Percentiles rank a stretch among this genome's conserved stretches.
phyloP scores from a whole-genome alignment of 2,797 vertebrate genomes.

The Phataginus tetradactyla region DNA sequence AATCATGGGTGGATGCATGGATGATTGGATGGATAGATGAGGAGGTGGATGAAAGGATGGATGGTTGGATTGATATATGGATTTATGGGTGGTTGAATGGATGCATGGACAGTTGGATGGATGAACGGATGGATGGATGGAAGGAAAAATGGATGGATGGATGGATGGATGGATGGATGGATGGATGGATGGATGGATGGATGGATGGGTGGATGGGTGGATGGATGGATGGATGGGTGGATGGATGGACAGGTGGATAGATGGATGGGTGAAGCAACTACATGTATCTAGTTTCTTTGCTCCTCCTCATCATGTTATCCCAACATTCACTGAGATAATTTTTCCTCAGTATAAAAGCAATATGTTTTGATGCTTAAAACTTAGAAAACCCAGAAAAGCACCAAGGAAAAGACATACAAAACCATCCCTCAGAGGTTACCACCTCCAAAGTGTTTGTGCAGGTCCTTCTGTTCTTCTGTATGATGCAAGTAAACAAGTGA shows the following conservation, averaged over 20 bases:
- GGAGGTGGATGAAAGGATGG: background rate
- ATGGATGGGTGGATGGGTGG: background rate
- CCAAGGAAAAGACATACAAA: background rate
- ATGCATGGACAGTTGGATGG: background rate
- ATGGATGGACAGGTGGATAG: background rate
- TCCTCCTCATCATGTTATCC: background rate
- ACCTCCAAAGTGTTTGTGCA: fast-evolving
- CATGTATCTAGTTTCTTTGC: fast-evolving
- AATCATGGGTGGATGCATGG: background rate
- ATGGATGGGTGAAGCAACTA: background rate
- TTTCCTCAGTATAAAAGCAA: background rate
- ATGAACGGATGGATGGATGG: background rate
- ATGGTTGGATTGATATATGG: background rate
- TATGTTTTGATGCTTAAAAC: background rate
- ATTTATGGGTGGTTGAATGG: background rate
- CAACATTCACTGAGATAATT: background rate
- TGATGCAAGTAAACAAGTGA: background rate
- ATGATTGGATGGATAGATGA: background rate
- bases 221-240: background rate
- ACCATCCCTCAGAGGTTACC: background rate
- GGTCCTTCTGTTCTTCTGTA: background rate
- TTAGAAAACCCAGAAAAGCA: background rate
- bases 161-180: background rate
- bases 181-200: background rate
- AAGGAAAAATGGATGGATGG: background rate